These are phyloP conservation scores for Tenebrosternarchus preto DNA, from an alignment of 2,113 vertebrate genomes.

Conservation along the genomic window DNA sequence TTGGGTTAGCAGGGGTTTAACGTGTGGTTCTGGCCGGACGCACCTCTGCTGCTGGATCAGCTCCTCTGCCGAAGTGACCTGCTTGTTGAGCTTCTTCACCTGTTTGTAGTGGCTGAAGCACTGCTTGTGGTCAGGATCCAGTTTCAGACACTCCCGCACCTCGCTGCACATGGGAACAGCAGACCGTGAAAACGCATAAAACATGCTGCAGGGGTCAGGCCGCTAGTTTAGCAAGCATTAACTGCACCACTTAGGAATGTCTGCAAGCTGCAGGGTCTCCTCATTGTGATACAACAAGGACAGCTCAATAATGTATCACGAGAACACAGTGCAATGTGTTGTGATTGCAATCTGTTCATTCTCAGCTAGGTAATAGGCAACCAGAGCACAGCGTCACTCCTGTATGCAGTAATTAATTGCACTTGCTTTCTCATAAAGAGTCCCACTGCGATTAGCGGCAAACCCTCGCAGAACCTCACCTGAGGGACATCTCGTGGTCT, in stretches of 20 bases:
- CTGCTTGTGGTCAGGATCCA: constrained; percentile 95
- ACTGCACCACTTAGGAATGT: too few species aligned
- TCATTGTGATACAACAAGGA: too few species aligned
- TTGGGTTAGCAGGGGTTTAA: neutral
- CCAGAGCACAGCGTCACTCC: neutral
- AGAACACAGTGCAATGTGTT: too few species aligned
- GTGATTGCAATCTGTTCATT: too few species aligned
- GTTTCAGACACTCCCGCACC: constrained; percentile 95
- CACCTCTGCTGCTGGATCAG: constrained; percentile 90
- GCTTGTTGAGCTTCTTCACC: constrained; percentile 96
- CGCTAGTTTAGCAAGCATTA: neutral
- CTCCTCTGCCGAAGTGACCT: constrained; percentile 88
- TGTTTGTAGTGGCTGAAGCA: constrained; percentile 96
- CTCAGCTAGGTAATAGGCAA: too few species aligned
- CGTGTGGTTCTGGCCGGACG: neutral
- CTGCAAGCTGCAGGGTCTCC: too few species aligned
- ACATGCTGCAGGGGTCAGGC: neutral
- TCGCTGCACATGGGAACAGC: constrained; percentile 74
- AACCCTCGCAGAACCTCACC: constrained; percentile 72
- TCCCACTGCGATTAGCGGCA: neutral
- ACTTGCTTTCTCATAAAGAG: neutral
- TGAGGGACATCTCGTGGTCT: constrained; percentile 94
- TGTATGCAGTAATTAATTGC: neutral
- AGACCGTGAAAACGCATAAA: neutral
- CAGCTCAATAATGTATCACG: too few species aligned